Percentiles rank a stretch among this genome's conserved stretches.
These are phyloP conservation scores for Erebia aethiops DNA, from an alignment of 2,888 invertebrate species.

Conservation along the genomic window DNA sequence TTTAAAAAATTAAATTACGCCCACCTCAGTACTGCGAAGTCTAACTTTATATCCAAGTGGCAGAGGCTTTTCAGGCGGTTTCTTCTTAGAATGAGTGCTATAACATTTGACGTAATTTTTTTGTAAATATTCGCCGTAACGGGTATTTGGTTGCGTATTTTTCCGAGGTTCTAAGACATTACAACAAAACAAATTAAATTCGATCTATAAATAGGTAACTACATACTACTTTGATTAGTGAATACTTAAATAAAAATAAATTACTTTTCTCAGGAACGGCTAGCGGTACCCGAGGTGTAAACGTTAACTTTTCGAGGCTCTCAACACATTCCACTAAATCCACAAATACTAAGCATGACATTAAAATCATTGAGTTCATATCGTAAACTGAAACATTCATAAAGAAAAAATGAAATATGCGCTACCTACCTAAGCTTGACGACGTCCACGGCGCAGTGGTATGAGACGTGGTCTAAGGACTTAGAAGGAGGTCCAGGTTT, in stretches of 20 bases:
- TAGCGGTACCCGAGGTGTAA: conserved; percentile 43
- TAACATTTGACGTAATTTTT: conserved; percentile 54
- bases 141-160: conserved; percentile 55
- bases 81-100: conserved; percentile 45
- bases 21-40: conserved; percentile 59
- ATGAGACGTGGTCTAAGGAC: too few species aligned
- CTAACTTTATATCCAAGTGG: conserved; percentile 63
- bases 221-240: neutral
- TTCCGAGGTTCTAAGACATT: conserved; percentile 51
- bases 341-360: conserved; percentile 71
- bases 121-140: conserved; percentile 66
- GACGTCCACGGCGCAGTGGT: too few species aligned
- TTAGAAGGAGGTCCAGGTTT: too few species aligned
- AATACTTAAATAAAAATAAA: conserved; percentile 32
- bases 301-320: conserved; percentile 54
- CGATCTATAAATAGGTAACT: neutral
- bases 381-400: conserved; percentile 61
- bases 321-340: conserved; percentile 68
- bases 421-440: neutral
- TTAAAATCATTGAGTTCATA: conserved; percentile 65
- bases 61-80: conserved; percentile 43
- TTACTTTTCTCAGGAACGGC: conserved; percentile 48
- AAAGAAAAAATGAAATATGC: neutral
- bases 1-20: neutral
- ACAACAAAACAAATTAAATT: neutral